Conservation (phyloP, 2,888 invertebrate genomes). For the Mythimna albipuncta region DNA sequence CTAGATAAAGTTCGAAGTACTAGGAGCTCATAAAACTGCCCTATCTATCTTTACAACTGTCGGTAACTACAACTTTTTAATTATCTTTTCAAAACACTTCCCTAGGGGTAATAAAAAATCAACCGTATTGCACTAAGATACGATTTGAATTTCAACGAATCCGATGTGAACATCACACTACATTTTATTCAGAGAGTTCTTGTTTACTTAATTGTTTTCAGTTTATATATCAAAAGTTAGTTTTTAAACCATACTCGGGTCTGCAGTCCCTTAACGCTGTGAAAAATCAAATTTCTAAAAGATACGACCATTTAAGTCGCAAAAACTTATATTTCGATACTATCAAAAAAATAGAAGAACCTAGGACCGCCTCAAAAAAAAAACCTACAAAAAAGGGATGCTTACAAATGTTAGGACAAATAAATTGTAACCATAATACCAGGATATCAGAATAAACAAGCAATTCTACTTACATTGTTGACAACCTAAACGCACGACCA, state of each 20-base stretch:
- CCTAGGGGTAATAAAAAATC: constrained; percentile 7
- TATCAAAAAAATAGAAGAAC: too few relatives aligned
- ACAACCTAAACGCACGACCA: background rate
- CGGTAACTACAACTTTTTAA: constrained; percentile 60
- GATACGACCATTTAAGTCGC: too few relatives aligned
- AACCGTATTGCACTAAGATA: background rate
- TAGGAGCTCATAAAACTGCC: constrained; percentile 56
- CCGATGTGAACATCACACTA: too few relatives aligned
- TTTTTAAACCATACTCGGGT: background rate
- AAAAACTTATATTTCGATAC: too few relatives aligned
- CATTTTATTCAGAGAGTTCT: background rate
- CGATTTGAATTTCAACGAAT: background rate
- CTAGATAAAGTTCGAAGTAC: constrained; percentile 21
- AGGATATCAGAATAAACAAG: background rate
- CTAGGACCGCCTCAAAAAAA: too few relatives aligned
- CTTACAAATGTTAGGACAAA: too few relatives aligned
- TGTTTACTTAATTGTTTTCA: constrained; percentile 5
- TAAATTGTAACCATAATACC: background rate
- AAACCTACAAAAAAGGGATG: too few relatives aligned
- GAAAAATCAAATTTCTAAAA: too few relatives aligned
- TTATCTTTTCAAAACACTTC: constrained; percentile 48
- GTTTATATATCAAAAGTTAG: too few relatives aligned
- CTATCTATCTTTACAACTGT: constrained; percentile 58
- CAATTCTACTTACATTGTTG: background rate
- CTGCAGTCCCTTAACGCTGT: too few relatives aligned